Percentiles rank a stretch among this genome's conserved stretches.
Conservation (phyloP, 2,888 invertebrate genomes). For the Ochropleura leucogaster region DNA sequence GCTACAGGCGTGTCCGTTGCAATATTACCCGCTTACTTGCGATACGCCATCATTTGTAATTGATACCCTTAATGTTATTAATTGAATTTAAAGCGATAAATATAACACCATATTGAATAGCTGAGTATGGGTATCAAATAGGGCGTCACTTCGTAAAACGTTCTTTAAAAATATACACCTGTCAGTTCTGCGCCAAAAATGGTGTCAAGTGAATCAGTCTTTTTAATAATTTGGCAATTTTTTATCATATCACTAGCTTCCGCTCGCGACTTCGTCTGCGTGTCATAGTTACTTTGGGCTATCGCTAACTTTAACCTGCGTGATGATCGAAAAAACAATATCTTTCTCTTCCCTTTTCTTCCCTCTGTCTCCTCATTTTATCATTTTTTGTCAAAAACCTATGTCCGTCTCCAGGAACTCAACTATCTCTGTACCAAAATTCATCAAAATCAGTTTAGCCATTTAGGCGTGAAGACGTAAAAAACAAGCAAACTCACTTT, state of each 20-base stretch:
- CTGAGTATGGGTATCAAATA: background rate
- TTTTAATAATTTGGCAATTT: background rate
- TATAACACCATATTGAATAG: conserved; percentile 1
- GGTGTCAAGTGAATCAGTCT: background rate
- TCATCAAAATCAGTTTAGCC: too few species aligned
- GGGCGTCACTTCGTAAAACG: background rate
- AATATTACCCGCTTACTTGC: background rate
- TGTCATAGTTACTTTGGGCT: too few species aligned
- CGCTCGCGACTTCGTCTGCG: too few species aligned
- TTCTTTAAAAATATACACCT: background rate
- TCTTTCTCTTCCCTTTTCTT: too few species aligned
- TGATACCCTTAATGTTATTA: conserved; percentile 37
- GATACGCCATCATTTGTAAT: conserved; percentile 36
- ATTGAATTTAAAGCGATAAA: conserved; percentile 47
- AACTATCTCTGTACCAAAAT: too few species aligned
- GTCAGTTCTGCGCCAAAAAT: conserved; percentile 14
- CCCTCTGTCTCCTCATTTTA: too few species aligned
- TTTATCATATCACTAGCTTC: background rate
- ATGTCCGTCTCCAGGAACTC: too few species aligned
- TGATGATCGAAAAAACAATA: too few species aligned
- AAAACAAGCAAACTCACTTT: too few species aligned
- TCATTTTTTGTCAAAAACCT: too few species aligned
- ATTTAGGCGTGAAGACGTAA: too few species aligned
- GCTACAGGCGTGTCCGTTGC: conserved; percentile 32
- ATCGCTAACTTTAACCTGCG: too few species aligned